Base-by-base conservation (phyloP, 1,140 invertebrate species). In the Heliothis virescens region DNA sequence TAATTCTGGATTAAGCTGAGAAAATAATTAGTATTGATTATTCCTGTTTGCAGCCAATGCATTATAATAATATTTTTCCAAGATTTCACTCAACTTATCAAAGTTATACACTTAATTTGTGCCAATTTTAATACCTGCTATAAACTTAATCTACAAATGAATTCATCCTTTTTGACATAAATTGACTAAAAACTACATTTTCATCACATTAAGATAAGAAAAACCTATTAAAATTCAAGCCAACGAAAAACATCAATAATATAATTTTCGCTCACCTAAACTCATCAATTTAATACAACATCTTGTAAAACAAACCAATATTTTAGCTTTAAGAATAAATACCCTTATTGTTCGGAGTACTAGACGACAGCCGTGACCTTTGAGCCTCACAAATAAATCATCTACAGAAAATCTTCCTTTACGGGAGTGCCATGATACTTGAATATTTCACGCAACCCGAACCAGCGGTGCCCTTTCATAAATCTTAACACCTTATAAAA, bases 401-500 rank as follows among this genome's bases (percentile, higher is more conserved):
- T 85, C 84, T 79, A 59, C 72, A 82, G 82, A 82, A 84, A 85
- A 86, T 83, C 80, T 86, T 73, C 81, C 81, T 73, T 83, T 72
- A 59, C 79, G 72, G 79, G 82, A 87, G 81, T 82, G 59, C 80
- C 82, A 77, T 85, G 85, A 85, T 83, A 84, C 83, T 82, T 87
- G 82, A 89, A 89, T 89, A 89, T 89, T 87, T 89, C 83, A 87
- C 82, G 82, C 83, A 69, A 48, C 48, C 63, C 41, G 41, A 13
- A 80, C 63, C 79, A 59, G 65, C 67, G 65, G 76, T 83, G 75
- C 82, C 85, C 83, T 79, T 77, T 82, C 83, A 85, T 87, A 87
- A 89, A 89, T 87, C 86, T 83, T 78, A 80, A 79, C 83, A 85
- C 86, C 84, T 83, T 86, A 86, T 84, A 89, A 86, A 87, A 86